These are phyloP conservation scores for Ciona savignyi DNA, from an alignment of 23 tunicate genomes.

Conservation along the genomic window DNA sequence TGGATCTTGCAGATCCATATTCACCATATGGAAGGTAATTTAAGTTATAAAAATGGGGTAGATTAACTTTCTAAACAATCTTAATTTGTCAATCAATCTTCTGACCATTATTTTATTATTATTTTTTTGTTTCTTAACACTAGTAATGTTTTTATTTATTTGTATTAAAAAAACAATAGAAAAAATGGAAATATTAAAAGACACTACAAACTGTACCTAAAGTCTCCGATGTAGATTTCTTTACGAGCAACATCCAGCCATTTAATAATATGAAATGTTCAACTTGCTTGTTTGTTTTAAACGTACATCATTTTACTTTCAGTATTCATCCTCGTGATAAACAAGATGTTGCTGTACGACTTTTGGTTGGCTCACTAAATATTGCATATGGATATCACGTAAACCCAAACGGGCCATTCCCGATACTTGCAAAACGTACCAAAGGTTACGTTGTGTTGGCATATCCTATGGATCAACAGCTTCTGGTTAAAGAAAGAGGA, in stretches of 20 bases:
- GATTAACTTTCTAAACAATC: neutral
- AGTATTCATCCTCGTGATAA: constrained; percentile 73
- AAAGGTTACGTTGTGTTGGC: neutral
- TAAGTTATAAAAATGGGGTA: neutral
- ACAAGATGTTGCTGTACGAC: constrained; percentile 66
- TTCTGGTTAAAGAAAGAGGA: neutral
- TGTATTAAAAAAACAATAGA: no score
- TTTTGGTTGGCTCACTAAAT: constrained; percentile 37
- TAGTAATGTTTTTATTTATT: no score
- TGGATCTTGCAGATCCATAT: constrained; percentile 48
- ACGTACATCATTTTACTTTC: no score
- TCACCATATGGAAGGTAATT: constrained; percentile 34
- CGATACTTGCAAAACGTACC: neutral
- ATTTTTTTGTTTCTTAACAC: no score
- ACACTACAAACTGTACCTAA: no score
- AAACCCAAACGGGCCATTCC: neutral
- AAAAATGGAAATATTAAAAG: no score
- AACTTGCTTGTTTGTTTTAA: no score
- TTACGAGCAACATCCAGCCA: no score
- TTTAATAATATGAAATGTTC: no score
- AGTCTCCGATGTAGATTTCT: no score
- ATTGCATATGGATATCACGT: constrained; percentile 23
- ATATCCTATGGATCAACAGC: neutral
- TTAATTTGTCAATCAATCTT: no score
- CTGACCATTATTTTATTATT: no score